phyloP scores from a whole-genome alignment of 1,140 invertebrate genomes.

The Lanistes nyassanus region DNA sequence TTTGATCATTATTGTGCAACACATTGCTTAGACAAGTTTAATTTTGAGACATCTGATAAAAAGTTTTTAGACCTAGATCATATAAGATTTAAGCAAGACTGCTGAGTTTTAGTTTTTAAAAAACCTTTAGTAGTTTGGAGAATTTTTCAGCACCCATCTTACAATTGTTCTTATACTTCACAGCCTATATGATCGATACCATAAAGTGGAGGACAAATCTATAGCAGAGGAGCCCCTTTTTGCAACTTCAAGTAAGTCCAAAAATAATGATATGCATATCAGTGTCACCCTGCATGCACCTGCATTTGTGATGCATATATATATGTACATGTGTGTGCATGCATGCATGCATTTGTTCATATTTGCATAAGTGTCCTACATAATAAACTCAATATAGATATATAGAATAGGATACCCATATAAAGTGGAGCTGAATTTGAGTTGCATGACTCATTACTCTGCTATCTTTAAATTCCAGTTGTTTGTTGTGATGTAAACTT shows the following conservation, averaged over 20 bases:
- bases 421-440: too few species aligned
- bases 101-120: too few species aligned
- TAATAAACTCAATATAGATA: neutral
- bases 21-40: too few species aligned
- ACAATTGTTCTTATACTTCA: slow-evolving; percentile 13
- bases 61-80: neutral
- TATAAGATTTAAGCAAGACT: too few species aligned
- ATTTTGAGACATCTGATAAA: neutral
- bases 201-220: slow-evolving; percentile 33
- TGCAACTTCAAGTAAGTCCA: slow-evolving; percentile 32
- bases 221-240: slow-evolving; percentile 46
- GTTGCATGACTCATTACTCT: neutral
- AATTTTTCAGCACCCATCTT: neutral
- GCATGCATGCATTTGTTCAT: neutral
- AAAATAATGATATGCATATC: neutral
- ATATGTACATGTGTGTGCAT: neutral
- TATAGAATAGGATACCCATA: too few species aligned
- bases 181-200: slow-evolving; percentile 49
- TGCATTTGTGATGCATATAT: neutral
- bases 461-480: neutral
- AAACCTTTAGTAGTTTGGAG: neutral
- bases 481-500: neutral
- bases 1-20: neutral
- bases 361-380: too few species aligned
- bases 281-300: neutral